These are phyloP conservation scores for Cynoglossus semilaevis DNA, from an alignment of 2,113 vertebrate species.

Conservation along the genomic window DNA sequence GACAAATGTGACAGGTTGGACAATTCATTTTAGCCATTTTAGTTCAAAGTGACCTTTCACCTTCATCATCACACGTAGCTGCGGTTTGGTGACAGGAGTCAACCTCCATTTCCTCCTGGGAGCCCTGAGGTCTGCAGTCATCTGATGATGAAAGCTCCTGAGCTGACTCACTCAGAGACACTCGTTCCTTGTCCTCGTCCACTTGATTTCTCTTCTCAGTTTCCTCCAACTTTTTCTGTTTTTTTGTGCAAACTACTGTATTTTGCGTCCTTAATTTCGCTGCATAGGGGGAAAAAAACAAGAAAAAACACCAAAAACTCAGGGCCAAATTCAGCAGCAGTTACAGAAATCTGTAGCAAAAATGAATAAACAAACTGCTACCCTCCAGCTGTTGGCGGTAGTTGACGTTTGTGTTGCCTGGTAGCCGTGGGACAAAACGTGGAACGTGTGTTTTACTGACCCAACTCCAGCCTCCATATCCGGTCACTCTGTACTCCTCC, in stretches of 20 bases:
- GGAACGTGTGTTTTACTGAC: constrained; percentile 93
- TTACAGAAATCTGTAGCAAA: not conserved
- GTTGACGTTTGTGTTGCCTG: constrained; percentile 96
- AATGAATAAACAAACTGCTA: constrained; percentile 13
- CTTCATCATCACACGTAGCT: constrained; percentile 27
- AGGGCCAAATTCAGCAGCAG: not conserved
- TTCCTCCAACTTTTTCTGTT: constrained; percentile 26
- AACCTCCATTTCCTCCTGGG: constrained; percentile 35
- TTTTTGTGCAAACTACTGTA: constrained; percentile 14
- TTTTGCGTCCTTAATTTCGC: constrained; percentile 52
- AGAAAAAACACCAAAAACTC: not conserved
- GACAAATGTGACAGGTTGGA: not conserved
- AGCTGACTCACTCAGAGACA: not conserved
- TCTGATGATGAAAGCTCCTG: constrained; percentile 9
- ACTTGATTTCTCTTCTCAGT: constrained; percentile 14
- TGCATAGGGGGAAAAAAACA: constrained; percentile 4
- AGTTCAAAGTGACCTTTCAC: constrained; percentile 22
- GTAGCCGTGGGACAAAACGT: constrained; percentile 87
- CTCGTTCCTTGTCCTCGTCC: constrained; percentile 5
- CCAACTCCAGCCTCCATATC: constrained; percentile 98
- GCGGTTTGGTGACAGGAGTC: constrained; percentile 12
- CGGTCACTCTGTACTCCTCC: constrained; percentile 96
- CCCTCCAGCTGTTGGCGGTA: constrained; percentile 79
- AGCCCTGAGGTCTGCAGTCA: constrained; percentile 11
- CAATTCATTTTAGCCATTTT: no score